Evolutionary conservation across 2,797 vertebrate genomes (phyloP), one percentile per base, ranked within the genome.

Genomic region (Synanceia verrucosa): DNA sequence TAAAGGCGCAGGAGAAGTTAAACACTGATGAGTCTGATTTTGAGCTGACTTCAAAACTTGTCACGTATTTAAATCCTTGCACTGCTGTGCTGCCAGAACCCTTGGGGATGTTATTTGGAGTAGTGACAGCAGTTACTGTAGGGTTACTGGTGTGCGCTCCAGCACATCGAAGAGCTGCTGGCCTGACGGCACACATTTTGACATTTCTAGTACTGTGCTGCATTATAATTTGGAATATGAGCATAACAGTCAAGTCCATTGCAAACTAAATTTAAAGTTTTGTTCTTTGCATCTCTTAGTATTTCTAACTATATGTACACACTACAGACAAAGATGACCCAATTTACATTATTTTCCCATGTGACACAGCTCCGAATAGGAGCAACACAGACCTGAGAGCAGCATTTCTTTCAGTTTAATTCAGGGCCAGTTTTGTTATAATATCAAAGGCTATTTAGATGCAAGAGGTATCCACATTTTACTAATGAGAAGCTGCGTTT

Each of bases 141-240:
- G 59, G 53, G 62, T 72, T 81, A 56, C 51, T 65, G 21, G 69
- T 55, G 70, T 76, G 76, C 77, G 0, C 70, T 78, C 8, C 52
- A 48, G 69, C 64, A 78, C 50, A 65, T 48, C 21, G 56, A 82
- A 23, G 55, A 78, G 68, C 60, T 70, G 10, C 46, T 67, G 67
- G 58, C 51, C 81, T 82, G 81, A 88, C 56, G 1, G 41, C 66
- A 82, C 79, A 89, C 69, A 51, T 84, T 86, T 75, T 85, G 87
- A 82, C 81, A 81, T 86, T 82, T 79, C 74, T 75, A 67, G 50
- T 76, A 61, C 65, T 61, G 74, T 51, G 72, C 74, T 73, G 84
- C 78, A 82, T 86, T 71, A 60, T 73, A 63, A 79, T 79, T 70
- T 77, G 57, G 76, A 72, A 74, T 77, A 76, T 63, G 50, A 76